Evolutionary conservation across 53 echinoderm and acorn worm species (phyloP), one percentile per base, ranked within the genome.

Genomic region (Holothuria leucospilota): DNA sequence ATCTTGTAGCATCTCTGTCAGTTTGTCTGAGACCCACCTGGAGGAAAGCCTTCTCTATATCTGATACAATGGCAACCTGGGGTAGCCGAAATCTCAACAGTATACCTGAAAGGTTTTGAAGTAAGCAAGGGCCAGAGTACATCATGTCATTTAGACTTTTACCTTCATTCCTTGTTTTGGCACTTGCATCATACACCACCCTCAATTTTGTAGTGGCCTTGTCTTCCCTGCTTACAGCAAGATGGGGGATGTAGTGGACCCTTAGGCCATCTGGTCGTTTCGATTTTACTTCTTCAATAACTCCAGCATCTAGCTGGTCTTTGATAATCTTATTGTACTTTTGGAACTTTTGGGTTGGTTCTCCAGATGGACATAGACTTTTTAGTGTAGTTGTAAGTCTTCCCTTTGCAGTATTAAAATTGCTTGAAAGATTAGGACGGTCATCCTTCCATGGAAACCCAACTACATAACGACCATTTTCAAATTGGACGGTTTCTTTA

Each of bases 1-100:
- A 69, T 9, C 69, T 25, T 69, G 69, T 69, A 0, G 69, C 69
- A 69, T 69, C 69, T 69, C 69, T 69, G 29, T 69, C 69, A 25
- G 1, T 38, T 1, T 2, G 8, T 69, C 29, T 25, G 5, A 69
- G 69, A 14, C 69, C 38, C 38, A 69, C 69, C 29, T 28, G 69
- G 1, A 69, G 69, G 29, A 69, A 69, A 27, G 69, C 69, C 29
- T 69, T 69, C 29, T 69, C 25, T 8, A 69, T 12, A 30, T 69
- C 69, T 69, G 69, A 69, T 29, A 69, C 69, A 40, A 69, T 27
- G 0, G 6, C 69, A 69, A 69, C 29, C 13, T 29, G 9, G 1
- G 69, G 69, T 3, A 69, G 69, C 3, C 69, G 25, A 29, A 69
- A 69, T 27, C 69, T 1, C 29, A 69, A 14, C 39, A 69, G 34